Conservation (phyloP, 2,113 vertebrate genomes). For the Phyllostomus hastatus region DNA sequence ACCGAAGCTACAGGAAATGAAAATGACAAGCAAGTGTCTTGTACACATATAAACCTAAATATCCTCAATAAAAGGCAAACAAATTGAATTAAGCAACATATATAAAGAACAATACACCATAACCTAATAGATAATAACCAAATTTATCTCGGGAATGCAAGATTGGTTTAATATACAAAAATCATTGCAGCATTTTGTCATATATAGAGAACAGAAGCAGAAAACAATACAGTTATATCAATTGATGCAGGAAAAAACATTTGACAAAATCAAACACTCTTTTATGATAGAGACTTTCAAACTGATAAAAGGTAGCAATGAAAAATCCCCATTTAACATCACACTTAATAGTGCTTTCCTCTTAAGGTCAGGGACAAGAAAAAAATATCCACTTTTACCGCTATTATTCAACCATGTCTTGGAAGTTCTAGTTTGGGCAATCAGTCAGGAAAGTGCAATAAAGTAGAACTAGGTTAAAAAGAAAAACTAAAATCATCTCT, state of each 20-base stretch:
- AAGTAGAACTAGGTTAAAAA: neutral
- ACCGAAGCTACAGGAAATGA: neutral
- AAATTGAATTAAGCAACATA: neutral
- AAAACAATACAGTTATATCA: neutral
- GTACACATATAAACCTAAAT: neutral
- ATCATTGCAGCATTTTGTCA: neutral
- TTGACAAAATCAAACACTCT: neutral
- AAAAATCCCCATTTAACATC: neutral
- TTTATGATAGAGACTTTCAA: neutral
- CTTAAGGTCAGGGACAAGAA: neutral
- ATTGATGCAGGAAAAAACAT: neutral
- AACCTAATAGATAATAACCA: neutral
- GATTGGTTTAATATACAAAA: neutral
- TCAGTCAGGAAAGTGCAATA: neutral
- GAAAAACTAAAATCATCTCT: neutral
- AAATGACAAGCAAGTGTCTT: neutral
- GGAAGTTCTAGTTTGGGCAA: neutral
- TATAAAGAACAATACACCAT: neutral
- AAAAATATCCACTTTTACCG: neutral
- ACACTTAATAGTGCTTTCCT: neutral
- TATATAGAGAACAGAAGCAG: neutral
- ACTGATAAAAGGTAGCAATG: neutral
- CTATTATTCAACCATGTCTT: neutral
- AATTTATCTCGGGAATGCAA: neutral
- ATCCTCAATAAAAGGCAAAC: neutral